Evolutionary conservation across 2,113 vertebrate genomes (phyloP), one percentile per base, ranked within the genome.

Genomic region (Uropsilus gracilis): DNA sequence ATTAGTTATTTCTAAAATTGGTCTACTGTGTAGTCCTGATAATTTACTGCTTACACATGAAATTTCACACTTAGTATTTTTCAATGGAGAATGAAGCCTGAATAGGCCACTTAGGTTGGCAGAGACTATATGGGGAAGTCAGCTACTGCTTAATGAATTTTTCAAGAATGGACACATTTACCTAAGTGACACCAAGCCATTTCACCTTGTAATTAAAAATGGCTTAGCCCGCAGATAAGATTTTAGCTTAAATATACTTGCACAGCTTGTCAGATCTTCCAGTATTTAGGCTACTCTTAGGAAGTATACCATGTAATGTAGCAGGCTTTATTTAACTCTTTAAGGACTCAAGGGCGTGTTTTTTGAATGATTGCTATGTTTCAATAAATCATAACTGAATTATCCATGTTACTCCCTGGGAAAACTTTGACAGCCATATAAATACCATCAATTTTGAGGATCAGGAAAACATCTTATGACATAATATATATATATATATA

Each of bases 1-100:
- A 98, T 98, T 97, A 98, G 97, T 97, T 97, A 92, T 98, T 82
- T 98, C 90, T 98, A 96, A 97, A 97, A 98, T 91, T 91, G 94
- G 94, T 93, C 94, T 88, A 80, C 93, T 97, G 90, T 96, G 97
- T 3, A 0, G 94, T 89, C 81, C 86, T 89, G 90, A 91, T 97
- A 96, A 98, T 97, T 98, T 97, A 97, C 88, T 96, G 84, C 96
- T 97, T 97, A 94, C 94, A 93, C 55, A 95, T 78, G 82, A 96
- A 97, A 98, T 98, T 98, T 98, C 97, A 97, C 97, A 96, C 95
- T 91, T 94, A 96, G 94, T 97, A 96, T 95, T 97, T 97, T 97
- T 96, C 95, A 97, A 37, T 80, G 88, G 76, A 42, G 48, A 10
- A 95, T 0, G 16, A 82, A 85, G 32, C 44, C 93, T 75, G 81